These are phyloP conservation scores for Anniella stebbinsi DNA, from an alignment of 2,797 vertebrate genomes.

Conservation along the genomic window DNA sequence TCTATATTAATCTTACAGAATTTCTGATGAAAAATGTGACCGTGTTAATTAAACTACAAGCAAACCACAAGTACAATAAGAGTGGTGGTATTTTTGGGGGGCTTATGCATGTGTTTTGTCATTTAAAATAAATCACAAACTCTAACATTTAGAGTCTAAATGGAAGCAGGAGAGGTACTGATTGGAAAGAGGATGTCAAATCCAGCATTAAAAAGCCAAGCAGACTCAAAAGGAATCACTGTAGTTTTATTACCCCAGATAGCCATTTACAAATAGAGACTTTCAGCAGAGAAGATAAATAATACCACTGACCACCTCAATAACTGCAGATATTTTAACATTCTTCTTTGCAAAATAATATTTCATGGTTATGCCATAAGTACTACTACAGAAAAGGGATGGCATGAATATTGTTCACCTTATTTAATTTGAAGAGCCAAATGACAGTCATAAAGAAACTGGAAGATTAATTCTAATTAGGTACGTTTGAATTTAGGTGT, in stretches of 20 bases:
- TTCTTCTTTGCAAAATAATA: neutral
- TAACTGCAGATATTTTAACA: neutral
- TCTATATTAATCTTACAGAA: neutral
- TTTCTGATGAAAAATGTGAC: neutral
- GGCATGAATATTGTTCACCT: neutral
- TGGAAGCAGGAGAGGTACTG: neutral
- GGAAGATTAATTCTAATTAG: constrained; percentile 37
- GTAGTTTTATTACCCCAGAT: constrained; percentile 4
- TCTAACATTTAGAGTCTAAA: neutral
- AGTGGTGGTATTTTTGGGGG: too few relatives aligned
- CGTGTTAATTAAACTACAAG: constrained; percentile 7
- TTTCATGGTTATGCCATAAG: constrained; percentile 26
- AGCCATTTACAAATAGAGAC: neutral
- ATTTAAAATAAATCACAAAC: neutral
- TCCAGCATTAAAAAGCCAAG: neutral
- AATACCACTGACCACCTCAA: constrained; percentile 25
- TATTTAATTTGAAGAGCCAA: constrained; percentile 29
- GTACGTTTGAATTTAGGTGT: constrained; percentile 25
- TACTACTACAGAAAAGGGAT: neutral
- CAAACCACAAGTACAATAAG: neutral
- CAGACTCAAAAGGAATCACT: neutral
- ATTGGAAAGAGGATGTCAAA: constrained; percentile 5
- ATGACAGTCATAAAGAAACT: constrained; percentile 12
- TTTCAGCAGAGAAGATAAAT: constrained; percentile 4
- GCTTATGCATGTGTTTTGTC: neutral